phyloP scores from a whole-genome alignment of 2,113 vertebrate species.

The Hyperoodon ampullatus region DNA sequence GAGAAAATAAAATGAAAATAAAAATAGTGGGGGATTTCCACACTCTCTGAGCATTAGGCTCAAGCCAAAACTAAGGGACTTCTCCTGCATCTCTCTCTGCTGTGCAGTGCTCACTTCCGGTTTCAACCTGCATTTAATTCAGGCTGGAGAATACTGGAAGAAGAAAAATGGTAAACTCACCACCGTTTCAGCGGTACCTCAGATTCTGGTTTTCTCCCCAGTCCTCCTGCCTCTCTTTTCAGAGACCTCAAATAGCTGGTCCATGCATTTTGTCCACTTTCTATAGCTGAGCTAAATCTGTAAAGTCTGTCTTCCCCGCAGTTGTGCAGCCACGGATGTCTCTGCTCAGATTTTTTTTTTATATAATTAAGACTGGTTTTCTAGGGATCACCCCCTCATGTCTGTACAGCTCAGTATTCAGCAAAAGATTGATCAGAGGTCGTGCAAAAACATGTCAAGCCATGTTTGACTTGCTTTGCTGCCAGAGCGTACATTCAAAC shows the following conservation, averaged over 20 bases:
- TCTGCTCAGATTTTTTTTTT: background rate
- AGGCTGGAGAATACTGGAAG: background rate
- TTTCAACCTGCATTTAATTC: background rate
- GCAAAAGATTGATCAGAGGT: constrained; percentile 3
- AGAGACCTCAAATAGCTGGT: background rate
- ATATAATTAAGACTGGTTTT: background rate
- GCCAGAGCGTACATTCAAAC: background rate
- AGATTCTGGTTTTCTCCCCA: background rate
- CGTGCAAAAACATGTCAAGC: background rate
- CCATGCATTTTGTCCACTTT: background rate
- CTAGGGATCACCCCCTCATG: background rate
- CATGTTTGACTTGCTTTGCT: background rate
- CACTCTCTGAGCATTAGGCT: background rate
- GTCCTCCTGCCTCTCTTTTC: background rate
- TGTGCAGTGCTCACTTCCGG: background rate
- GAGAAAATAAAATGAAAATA: background rate
- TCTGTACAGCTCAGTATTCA: background rate
- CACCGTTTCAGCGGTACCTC: background rate
- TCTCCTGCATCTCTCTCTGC: background rate
- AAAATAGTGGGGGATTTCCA: background rate
- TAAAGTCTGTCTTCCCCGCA: background rate
- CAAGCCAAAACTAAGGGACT: background rate
- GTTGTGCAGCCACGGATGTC: background rate
- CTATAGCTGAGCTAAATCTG: background rate
- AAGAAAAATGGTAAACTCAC: background rate